phyloP scores from a whole-genome alignment of 2,797 vertebrate genomes.

The Megaceryle alcyon region DNA sequence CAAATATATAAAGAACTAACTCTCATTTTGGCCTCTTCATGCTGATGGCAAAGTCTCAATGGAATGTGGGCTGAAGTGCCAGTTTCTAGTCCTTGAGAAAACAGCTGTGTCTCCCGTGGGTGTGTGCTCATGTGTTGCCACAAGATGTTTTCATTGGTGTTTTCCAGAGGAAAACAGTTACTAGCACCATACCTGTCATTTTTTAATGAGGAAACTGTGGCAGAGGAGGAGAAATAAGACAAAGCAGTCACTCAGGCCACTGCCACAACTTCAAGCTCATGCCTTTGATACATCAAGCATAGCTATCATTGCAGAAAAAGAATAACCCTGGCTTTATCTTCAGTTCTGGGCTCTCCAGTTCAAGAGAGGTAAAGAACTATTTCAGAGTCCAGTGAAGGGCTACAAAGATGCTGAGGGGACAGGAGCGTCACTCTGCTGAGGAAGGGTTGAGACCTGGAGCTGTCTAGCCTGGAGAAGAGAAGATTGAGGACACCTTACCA shows the following conservation, averaged over 20 bases:
- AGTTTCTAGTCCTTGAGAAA: neutral
- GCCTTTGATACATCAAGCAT: neutral
- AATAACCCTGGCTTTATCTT: neutral
- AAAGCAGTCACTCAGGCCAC: neutral
- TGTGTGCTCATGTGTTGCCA: neutral
- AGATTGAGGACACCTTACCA: no score
- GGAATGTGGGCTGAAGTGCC: neutral
- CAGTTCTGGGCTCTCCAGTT: neutral
- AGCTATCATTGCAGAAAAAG: neutral
- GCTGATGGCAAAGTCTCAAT: neutral
- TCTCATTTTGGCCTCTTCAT: neutral
- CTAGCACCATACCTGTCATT: rapidly evolving
- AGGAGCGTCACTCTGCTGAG: neutral
- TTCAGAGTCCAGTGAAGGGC: neutral
- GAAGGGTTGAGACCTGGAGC: no score
- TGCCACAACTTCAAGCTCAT: neutral
- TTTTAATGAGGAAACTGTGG: neutral
- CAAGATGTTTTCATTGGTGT: neutral
- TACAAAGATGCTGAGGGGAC: neutral
- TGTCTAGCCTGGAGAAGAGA: neutral
- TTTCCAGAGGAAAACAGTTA: neutral
- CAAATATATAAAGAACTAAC: neutral
- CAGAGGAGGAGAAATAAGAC: neutral
- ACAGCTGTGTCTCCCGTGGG: rapidly evolving
- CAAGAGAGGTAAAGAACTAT: neutral